Conservation (phyloP, 2,888 invertebrate genomes). For the Orchesellides sinensis region DNA sequence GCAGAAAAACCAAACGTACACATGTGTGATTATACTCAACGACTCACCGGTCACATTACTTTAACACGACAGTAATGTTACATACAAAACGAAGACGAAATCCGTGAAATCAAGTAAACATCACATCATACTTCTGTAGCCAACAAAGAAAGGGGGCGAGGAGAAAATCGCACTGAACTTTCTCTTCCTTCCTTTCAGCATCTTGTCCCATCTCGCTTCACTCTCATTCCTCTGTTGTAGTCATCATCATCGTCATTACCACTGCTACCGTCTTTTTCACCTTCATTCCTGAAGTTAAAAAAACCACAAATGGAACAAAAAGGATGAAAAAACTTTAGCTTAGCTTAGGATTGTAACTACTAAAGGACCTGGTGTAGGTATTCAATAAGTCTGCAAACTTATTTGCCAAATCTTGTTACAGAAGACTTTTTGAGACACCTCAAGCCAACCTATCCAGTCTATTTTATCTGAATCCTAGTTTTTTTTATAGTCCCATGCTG, state of each 20-base stretch:
- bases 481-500: constrained; percentile 23
- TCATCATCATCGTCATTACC: constrained; percentile 11
- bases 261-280: neutral
- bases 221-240: constrained; percentile 5
- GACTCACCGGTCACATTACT: too few species aligned
- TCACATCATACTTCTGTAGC: too few species aligned
- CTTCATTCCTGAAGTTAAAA: too few species aligned
- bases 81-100: too few species aligned
- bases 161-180: constrained; percentile 9
- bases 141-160: neutral
- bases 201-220: neutral
- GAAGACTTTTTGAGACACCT: constrained; percentile 31
- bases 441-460: constrained; percentile 11
- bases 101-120: neutral
- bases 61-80: too few species aligned
- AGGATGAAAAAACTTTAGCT: neutral
- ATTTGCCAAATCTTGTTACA: constrained; percentile 46
- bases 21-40: too few species aligned
- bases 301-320: neutral
- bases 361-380: too few species aligned
- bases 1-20: too few species aligned
- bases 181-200: neutral
- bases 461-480: constrained; percentile 14
- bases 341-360: too few species aligned
- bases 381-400: constrained; percentile 4